Conservation (phyloP, 2,113 vertebrate species). For the Eleginops maclovinus region DNA sequence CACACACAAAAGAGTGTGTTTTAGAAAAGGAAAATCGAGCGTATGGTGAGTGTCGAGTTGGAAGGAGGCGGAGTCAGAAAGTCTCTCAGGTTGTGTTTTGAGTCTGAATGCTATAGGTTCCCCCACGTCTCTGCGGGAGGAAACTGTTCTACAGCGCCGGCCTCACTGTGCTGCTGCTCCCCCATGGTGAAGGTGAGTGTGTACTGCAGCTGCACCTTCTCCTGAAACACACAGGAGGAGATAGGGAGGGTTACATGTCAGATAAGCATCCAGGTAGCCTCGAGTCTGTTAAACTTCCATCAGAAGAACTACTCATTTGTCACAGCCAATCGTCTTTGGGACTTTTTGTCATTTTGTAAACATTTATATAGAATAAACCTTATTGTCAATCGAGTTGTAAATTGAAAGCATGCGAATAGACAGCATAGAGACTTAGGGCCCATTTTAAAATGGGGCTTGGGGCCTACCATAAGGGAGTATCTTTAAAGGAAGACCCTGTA, state of each 20-base stretch:
- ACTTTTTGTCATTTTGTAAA: too few species aligned
- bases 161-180: constrained; percentile 91
- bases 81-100: constrained; percentile 74
- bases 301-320: too few species aligned
- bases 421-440: too few species aligned
- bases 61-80: constrained; percentile 41
- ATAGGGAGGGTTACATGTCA: neutral
- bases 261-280: too few species aligned
- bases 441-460: too few species aligned
- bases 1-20: too few species aligned
- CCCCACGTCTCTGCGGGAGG: constrained; percentile 94
- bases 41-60: constrained; percentile 28
- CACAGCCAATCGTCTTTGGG: too few species aligned
- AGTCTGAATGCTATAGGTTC: constrained; percentile 89
- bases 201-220: constrained; percentile 96
- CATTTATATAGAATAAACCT: too few species aligned
- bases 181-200: constrained; percentile 93
- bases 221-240: constrained; percentile 79
- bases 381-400: too few species aligned
- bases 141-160: constrained; percentile 94
- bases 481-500: constrained; percentile 43
- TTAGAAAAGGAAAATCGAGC: constrained; percentile 28
- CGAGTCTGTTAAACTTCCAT: too few species aligned
- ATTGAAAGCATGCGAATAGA: too few species aligned
- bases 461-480: neutral